Percentiles rank a stretch among this genome's conserved stretches.
Evolutionary conservation across 2,888 invertebrate species (phyloP).

Genomic region (Brachylomia viminalis): DNA sequence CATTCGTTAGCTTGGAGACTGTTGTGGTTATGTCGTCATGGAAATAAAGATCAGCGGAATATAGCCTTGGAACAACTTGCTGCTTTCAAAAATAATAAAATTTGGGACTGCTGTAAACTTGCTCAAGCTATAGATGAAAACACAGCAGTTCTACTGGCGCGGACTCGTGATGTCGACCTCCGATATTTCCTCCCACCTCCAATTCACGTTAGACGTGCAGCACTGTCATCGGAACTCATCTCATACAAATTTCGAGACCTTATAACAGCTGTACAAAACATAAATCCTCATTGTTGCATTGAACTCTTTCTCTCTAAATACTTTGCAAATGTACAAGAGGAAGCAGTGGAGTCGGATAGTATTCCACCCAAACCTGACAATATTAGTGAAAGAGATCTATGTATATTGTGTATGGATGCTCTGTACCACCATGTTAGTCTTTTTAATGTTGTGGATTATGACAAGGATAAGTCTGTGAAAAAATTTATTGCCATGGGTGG

Average conservation of each 20-base stretch:
- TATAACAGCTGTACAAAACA: constrained; percentile 74
- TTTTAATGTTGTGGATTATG: constrained; percentile 76
- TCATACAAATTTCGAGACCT: constrained; percentile 83
- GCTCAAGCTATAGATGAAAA: constrained; percentile 95
- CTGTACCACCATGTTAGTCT: constrained; percentile 84
- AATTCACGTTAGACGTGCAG: constrained; percentile 85
- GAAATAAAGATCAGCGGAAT: constrained; percentile 91
- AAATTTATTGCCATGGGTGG: constrained; percentile 78
- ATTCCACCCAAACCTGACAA: constrained; percentile 84
- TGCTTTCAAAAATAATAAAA: constrained; percentile 92
- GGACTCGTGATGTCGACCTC: constrained; percentile 92
- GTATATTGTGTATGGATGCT: constrained; percentile 84
- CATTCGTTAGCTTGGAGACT: constrained; percentile 92
- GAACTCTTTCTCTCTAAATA: constrained; percentile 84
- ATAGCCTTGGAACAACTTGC: constrained; percentile 92
- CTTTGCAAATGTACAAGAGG: constrained; percentile 85
- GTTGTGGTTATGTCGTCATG: constrained; percentile 92
- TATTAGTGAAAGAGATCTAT: constrained; percentile 83
- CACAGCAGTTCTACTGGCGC: constrained; percentile 94
- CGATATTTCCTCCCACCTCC: constrained; percentile 94
- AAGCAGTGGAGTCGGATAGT: constrained; percentile 82
- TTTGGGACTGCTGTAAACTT: constrained; percentile 93
- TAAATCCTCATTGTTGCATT: constrained; percentile 83
- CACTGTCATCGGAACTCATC: constrained; percentile 80
- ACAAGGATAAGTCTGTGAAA: constrained; percentile 75